Base-by-base conservation (phyloP, 2,797 vertebrate genomes). In the Betta splendens region DNA sequence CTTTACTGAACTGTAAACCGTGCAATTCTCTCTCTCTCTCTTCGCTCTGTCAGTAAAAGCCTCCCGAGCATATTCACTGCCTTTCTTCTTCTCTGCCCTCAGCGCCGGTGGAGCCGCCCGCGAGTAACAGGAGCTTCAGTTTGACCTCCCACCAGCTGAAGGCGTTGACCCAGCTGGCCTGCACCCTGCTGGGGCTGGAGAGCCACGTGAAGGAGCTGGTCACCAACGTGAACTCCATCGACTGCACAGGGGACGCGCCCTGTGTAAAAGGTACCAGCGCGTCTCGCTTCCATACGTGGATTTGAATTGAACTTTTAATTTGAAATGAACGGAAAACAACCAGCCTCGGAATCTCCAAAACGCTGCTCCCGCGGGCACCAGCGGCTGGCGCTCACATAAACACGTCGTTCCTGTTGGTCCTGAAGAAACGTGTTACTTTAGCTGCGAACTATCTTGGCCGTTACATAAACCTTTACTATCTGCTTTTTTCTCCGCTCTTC, bases 121-220 rank as follows among this genome's bases (percentile, higher is more conserved):
- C 64, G 50, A 93, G 91, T 84, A 90, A 56, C 68, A 89, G 87
- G 49, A 92, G 85, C 62, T 89, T 94, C 80, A 92, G 85, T 77
- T 87, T 98, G 66, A 94, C 94, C 8, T 89, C 93, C 45, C 89
- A 94, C 87, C 94, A 96, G 79, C 87, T 99, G 59, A 89, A 73
- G 77, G 93, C 90, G 48, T 90, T 98, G 77, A 93, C 93, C 60
- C 90, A 91, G 71, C 90, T 98, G 52, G 86, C 89, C 76, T 87
- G 90, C 72, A 87, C 87, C 5, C 88, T 97, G 68, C 84, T 96
- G 82, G 80, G 89, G 42, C 90, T 97, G 84, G 96, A 99, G 87
- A 89, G 88, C 59, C 81, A 78, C 40, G 77, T 96, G 37, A 91
- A 93, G 80, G 91, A 95, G 53, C 69, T 95, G 51, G 89, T 90